phyloP scores from a whole-genome alignment of 2,797 vertebrate species.

The Alosa sapidissima region DNA sequence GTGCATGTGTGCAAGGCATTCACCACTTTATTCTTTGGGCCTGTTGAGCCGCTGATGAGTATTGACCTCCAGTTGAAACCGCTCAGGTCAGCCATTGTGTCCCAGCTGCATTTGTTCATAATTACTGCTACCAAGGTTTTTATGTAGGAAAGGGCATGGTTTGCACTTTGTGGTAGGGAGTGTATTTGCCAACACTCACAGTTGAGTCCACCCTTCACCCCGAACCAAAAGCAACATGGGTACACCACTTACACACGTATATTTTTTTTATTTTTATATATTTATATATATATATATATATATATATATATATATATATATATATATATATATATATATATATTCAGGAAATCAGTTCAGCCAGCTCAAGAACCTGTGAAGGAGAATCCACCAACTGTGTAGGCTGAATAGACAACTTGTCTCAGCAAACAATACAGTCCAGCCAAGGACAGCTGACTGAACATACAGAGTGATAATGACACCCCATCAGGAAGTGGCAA shows the following conservation, averaged over 20 bases:
- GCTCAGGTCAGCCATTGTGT: slow-evolving; percentile 1
- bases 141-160: neutral
- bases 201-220: neutral
- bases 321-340: no score
- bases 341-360: no score
- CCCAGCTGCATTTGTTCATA: slow-evolving; percentile 1
- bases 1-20: slow-evolving; percentile 43
- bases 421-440: neutral
- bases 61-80: slow-evolving; percentile 50
- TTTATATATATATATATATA: no score
- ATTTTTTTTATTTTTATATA: neutral
- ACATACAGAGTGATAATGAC: neutral
- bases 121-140: slow-evolving; percentile 16
- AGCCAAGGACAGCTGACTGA: no score
- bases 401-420: no score
- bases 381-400: neutral
- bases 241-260: neutral
- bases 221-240: neutral
- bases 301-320: no score
- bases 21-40: slow-evolving; percentile 44
- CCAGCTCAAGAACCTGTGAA: no score
- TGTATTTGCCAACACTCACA: neutral
- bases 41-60: slow-evolving; percentile 48
- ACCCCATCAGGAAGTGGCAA: no score
- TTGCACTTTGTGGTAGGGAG: neutral